phyloP scores from a whole-genome alignment of 2,797 vertebrate species.

The Galago senegalensis region DNA sequence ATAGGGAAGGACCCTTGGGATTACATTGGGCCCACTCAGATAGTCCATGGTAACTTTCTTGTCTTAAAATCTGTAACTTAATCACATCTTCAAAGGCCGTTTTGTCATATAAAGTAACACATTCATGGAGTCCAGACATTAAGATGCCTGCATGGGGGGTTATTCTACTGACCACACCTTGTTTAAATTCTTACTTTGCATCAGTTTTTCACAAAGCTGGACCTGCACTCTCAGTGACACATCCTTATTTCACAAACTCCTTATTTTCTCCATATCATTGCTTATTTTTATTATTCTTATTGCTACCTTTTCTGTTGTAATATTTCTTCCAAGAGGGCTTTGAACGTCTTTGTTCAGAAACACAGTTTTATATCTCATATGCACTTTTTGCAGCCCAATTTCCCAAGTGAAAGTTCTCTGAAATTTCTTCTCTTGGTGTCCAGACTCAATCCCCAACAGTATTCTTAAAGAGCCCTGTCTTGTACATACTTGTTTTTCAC shows the following conservation, averaged over 20 bases:
- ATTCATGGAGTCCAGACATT: background rate
- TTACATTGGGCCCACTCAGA: background rate
- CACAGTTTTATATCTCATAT: background rate
- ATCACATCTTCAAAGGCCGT: background rate
- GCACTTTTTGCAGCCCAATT: background rate
- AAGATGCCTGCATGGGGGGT: background rate
- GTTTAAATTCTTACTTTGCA: background rate
- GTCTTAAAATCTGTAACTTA: background rate
- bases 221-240: background rate
- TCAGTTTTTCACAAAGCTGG: slow-evolving; percentile 20
- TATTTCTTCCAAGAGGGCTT: background rate
- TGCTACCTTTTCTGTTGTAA: background rate
- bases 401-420: background rate
- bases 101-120: background rate
- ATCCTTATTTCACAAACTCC: background rate
- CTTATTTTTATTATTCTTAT: slow-evolving; percentile 23
- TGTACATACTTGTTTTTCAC: background rate
- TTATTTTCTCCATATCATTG: slow-evolving; percentile 23
- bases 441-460: background rate
- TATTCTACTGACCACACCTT: background rate
- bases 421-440: background rate
- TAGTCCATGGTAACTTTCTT: background rate
- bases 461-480: background rate
- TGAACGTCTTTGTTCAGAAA: background rate
- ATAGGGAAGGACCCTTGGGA: background rate